Evolutionary conservation across 2,113 vertebrate species (phyloP), one percentile per base, ranked within the genome.

Genomic region (Toxotes jaculatrix): DNA sequence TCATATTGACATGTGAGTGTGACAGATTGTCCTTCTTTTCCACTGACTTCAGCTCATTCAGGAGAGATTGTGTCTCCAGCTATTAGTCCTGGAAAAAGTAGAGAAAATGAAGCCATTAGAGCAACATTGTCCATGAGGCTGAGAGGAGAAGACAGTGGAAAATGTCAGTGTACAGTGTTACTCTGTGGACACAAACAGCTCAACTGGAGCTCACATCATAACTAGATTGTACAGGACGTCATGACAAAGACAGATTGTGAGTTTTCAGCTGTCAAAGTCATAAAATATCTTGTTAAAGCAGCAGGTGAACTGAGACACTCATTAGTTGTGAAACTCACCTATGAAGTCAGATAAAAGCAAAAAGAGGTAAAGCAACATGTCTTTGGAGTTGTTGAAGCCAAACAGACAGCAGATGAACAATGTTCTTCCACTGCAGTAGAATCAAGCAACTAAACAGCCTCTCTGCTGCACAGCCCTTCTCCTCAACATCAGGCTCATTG

Each of bases 11-110:
- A 87, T n/a, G 0, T 23, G 43, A 90, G 80, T 45, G 40, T 77
- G 38, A 87, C 82, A 67, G 55, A 49, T 57, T 64, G 9, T 84
- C 78, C 86, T 81, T 87, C 86, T 65, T 4, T 64, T 59, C n/a
- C 13, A 49, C 34, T 87, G 64, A 71, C 69, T 65, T 84, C 31
- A 38, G 49, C 0, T 68, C 0, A 0, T 34, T 0, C 16, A 32
- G 80, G 45, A 67, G 11, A 51, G 67, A 83, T 80, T 66, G 1
- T 36, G 61, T 57, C 32, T 67, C 13, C 32, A 73, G 47, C 64
- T 69, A 1, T 55, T 31, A 1, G 43, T 64, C 74, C 74, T 70
- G 57, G 17, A 45, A 55, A 59, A 34, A 43, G 60, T 12, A 49
- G 40, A 63, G 23, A 63, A 8, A 34, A 56, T 38, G n/a, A 61